These are phyloP conservation scores for Aphaenogaster floridana DNA, from an alignment of 1,140 invertebrate species.

Conservation along the genomic window DNA sequence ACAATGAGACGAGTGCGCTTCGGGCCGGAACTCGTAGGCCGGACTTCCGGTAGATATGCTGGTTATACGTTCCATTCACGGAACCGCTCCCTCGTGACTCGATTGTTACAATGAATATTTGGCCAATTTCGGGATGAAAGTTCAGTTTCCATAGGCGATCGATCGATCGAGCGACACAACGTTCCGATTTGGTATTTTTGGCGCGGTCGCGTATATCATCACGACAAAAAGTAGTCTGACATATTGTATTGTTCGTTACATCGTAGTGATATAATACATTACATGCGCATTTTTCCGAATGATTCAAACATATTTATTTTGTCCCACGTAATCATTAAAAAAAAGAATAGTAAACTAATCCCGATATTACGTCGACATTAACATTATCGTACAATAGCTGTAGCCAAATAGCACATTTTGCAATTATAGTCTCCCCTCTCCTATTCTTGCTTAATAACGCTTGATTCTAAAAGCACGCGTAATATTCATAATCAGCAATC, in stretches of 20 bases:
- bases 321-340: slow-evolving; percentile 2
- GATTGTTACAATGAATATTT: slow-evolving; percentile 71
- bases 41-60: slow-evolving; percentile 86
- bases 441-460: slow-evolving; percentile 1
- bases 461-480: neutral
- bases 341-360: slow-evolving; percentile 27
- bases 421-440: neutral
- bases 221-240: neutral
- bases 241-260: neutral
- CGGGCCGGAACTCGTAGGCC: slow-evolving; percentile 86
- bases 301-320: neutral
- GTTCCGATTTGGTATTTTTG: slow-evolving; percentile 56
- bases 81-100: slow-evolving; percentile 74
- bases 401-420: neutral
- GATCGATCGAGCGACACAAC: slow-evolving; percentile 26
- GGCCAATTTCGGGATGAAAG: slow-evolving; percentile 72
- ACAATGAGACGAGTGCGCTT: slow-evolving; percentile 78
- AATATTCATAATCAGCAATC: slow-evolving; percentile 20
- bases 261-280: neutral
- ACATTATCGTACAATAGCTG: neutral
- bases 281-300: neutral
- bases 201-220: neutral
- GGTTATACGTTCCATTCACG: slow-evolving; percentile 81
- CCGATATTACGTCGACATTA: neutral
- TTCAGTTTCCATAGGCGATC: slow-evolving; percentile 57